These are phyloP conservation scores for Taenioides sp. DNA, from an alignment of 2,797 vertebrate genomes.

Conservation along the genomic window DNA sequence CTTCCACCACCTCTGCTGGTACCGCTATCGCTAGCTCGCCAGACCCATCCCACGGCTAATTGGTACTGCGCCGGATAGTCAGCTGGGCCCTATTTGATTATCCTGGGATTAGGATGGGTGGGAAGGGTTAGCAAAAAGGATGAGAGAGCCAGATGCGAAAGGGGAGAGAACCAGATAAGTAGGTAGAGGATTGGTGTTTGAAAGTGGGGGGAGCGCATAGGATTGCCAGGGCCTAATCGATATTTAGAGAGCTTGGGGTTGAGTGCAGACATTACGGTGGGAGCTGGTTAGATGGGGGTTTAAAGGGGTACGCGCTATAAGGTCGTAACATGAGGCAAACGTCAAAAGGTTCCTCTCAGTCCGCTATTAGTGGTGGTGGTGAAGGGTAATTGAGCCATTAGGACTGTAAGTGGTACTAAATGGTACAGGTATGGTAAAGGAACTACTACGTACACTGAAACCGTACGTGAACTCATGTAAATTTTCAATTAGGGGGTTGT, in stretches of 20 bases:
- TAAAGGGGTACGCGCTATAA: conserved; percentile 53
- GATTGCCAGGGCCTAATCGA: conserved; percentile 63
- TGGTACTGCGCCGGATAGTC: conserved; percentile 66
- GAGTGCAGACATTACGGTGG: conserved; percentile 53
- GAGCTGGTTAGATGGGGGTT: conserved; percentile 46
- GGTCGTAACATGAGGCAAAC: conserved; percentile 66
- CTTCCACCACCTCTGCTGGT: conserved; percentile 52
- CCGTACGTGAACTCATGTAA: conserved; percentile 64
- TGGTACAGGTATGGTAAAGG: conserved; percentile 68
- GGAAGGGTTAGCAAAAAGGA: conserved; percentile 42
- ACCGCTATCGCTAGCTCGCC: conserved; percentile 51
- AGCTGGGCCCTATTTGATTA: conserved; percentile 74
- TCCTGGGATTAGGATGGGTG: conserved; percentile 58
- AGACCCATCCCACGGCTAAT: conserved; percentile 67
- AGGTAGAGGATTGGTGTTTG: conserved; percentile 39
- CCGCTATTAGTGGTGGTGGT: conserved; percentile 68
- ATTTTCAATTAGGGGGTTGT: conserved; percentile 62
- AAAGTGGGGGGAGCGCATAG: conserved; percentile 51
- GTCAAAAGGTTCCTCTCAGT: conserved; percentile 68
- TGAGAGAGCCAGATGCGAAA: conserved; percentile 37
- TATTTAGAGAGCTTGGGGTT: conserved; percentile 59
- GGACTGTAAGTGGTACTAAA: conserved; percentile 72
- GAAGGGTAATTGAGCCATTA: conserved; percentile 78
- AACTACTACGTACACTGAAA: conserved; percentile 54
- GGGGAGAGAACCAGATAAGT: conserved; percentile 48